A percentile compares a stretch with the other conserved stretches of the same genome.
phyloP scores from a whole-genome alignment of 2,113 vertebrate genomes.

The Anoura caudifer region DNA sequence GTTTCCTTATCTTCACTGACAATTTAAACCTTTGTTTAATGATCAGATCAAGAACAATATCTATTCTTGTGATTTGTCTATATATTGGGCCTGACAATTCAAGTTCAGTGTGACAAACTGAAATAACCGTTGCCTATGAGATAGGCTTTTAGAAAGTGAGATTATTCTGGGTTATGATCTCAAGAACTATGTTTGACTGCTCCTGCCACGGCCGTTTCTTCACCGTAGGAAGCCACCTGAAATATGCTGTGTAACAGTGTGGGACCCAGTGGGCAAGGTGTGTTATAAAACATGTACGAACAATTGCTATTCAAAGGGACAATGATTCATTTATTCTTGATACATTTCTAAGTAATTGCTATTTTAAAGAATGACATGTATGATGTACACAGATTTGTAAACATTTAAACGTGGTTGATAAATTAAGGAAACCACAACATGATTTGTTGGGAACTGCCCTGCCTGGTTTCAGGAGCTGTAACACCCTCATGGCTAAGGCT shows the following conservation, averaged over 20 bases:
- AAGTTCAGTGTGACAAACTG: slow-evolving; percentile 53
- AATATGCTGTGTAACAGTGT: neutral
- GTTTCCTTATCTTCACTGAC: slow-evolving; percentile 68
- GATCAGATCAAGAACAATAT: slow-evolving; percentile 62
- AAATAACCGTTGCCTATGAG: slow-evolving; percentile 50
- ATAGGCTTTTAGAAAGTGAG: slow-evolving; percentile 42
- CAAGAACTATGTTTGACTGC: slow-evolving; percentile 33
- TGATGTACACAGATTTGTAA: neutral
- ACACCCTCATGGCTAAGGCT: no score
- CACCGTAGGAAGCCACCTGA: slow-evolving; percentile 15
- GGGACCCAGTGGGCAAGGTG: neutral
- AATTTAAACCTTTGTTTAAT: slow-evolving; percentile 71
- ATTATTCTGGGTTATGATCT: slow-evolving; percentile 52
- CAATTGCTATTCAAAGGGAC: neutral
- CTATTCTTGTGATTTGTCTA: slow-evolving; percentile 61
- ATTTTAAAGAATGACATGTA: neutral
- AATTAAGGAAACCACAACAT: neutral
- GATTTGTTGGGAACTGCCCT: no score
- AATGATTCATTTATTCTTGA: neutral
- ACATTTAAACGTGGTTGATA: neutral
- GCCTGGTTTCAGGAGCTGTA: no score
- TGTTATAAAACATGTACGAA: neutral
- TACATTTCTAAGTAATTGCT: neutral
- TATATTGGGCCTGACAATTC: slow-evolving; percentile 52
- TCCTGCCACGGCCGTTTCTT: neutral